A percentile compares a stretch with the other conserved stretches of the same genome.
Evolutionary conservation across 2,113 vertebrate species (phyloP).

Genomic region (Tetrao urogallus): DNA sequence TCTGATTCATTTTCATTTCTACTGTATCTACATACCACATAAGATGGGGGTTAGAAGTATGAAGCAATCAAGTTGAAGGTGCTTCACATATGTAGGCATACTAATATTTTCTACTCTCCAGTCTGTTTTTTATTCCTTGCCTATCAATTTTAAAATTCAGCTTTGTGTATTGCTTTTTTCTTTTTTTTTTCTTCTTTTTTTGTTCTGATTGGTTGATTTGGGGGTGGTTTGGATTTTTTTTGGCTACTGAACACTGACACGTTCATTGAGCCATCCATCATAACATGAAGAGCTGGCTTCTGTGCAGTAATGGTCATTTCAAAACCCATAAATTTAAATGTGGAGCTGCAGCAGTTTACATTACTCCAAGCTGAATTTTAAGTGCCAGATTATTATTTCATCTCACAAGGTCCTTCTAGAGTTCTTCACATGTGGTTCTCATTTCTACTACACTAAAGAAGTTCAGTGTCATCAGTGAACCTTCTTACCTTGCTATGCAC

Average conservation of each 20-base stretch:
- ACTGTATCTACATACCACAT: background rate
- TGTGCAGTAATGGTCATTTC: background rate
- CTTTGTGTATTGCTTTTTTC: background rate
- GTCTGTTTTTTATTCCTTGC: background rate
- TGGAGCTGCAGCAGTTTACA: background rate
- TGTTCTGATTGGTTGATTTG: background rate
- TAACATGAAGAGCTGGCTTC: background rate
- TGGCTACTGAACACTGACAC: background rate
- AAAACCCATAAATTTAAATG: background rate
- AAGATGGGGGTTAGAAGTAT: background rate
- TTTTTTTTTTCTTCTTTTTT: background rate
- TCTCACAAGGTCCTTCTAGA: background rate
- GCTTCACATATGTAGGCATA: background rate
- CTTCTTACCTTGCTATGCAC: background rate
- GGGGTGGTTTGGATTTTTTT: background rate
- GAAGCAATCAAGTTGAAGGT: background rate
- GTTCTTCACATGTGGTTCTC: background rate
- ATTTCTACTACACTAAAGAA: background rate
- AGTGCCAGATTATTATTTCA: background rate
- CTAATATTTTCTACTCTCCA: background rate
- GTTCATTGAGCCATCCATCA: background rate
- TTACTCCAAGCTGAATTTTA: constrained; percentile 2
- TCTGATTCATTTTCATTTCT: background rate
- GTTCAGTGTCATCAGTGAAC: background rate
- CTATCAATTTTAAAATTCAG: background rate